Percentiles rank a stretch among this genome's conserved stretches.
Conservation (phyloP, 2,888 invertebrate genomes). For the Papilio demoleus region DNA sequence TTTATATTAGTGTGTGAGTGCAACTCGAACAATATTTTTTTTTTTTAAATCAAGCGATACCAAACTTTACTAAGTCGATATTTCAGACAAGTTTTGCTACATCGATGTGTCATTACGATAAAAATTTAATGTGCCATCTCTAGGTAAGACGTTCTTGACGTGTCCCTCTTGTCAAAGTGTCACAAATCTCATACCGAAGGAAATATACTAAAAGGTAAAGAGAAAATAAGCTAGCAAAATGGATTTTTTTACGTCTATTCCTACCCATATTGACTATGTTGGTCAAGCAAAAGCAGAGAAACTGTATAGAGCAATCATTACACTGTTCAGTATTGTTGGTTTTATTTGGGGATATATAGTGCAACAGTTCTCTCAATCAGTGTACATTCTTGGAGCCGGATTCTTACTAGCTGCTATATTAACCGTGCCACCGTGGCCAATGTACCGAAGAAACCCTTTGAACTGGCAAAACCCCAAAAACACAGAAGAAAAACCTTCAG, state of each 20-base stretch:
- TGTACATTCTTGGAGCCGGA: slow-evolving; percentile 96
- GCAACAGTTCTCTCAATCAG: slow-evolving; percentile 97
- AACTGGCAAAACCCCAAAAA: slow-evolving; percentile 92
- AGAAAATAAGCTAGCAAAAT: slow-evolving; percentile 57
- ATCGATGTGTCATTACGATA: background rate
- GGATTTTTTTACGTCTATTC: slow-evolving; percentile 79
- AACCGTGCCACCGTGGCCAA: slow-evolving; percentile 98
- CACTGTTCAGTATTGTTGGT: slow-evolving; percentile 95
- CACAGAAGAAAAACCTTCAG: slow-evolving; percentile 72
- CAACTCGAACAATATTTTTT: no score
- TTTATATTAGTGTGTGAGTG: no score
- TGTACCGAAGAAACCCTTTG: slow-evolving; percentile 94
- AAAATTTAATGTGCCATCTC: background rate
- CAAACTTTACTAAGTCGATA: background rate
- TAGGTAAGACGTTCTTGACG: slow-evolving; percentile 29
- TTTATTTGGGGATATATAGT: slow-evolving; percentile 96
- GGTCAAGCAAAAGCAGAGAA: slow-evolving; percentile 96
- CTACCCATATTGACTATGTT: slow-evolving; percentile 89
- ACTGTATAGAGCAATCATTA: slow-evolving; percentile 94
- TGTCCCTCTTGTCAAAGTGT: slow-evolving; percentile 30
- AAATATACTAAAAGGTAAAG: background rate
- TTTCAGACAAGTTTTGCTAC: background rate
- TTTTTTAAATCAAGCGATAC: no score
- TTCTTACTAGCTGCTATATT: slow-evolving; percentile 93
- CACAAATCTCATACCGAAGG: slow-evolving; percentile 6